Evolutionary conservation across 2,797 vertebrate species (phyloP).

Genomic region (Protonibea diacanthus): DNA sequence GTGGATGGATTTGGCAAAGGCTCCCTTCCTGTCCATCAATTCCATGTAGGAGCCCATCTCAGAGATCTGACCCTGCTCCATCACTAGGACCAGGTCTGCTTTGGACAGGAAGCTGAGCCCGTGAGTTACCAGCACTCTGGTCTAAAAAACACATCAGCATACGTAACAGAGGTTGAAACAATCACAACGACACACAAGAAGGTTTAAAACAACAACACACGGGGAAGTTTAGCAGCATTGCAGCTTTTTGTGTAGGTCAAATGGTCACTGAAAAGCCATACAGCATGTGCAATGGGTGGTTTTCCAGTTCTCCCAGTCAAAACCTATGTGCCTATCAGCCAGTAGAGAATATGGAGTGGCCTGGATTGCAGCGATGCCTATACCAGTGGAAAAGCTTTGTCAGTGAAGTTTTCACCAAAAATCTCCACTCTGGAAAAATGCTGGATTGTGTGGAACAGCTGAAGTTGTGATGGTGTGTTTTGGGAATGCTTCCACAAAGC

Average conservation of each 20-base stretch:
- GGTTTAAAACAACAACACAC: too few species aligned
- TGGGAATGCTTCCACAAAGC: neutral
- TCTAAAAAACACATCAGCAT: slow-evolving; percentile 72
- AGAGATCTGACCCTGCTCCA: slow-evolving; percentile 91
- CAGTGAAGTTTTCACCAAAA: neutral
- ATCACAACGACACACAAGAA: neutral
- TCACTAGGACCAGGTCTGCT: slow-evolving; percentile 90
- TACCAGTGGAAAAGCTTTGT: neutral
- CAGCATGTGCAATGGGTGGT: neutral
- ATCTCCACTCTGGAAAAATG: neutral
- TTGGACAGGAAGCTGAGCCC: slow-evolving; percentile 89
- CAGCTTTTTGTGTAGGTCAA: too few species aligned
- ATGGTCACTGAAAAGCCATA: neutral
- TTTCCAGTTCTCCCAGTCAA: neutral
- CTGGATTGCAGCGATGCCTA: neutral
- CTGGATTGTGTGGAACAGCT: neutral
- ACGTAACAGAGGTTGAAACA: neutral
- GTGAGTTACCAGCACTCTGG: slow-evolving; percentile 90
- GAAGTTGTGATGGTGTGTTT: neutral
- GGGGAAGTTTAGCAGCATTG: too few species aligned
- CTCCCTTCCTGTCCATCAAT: slow-evolving; percentile 86
- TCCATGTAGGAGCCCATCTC: slow-evolving; percentile 92
- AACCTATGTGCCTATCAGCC: neutral
- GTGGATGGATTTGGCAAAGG: slow-evolving; percentile 91
- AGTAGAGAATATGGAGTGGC: neutral